These are phyloP conservation scores for Macrosiphum euphorbiae DNA, from an alignment of 2,888 invertebrate species.

Conservation along the genomic window DNA sequence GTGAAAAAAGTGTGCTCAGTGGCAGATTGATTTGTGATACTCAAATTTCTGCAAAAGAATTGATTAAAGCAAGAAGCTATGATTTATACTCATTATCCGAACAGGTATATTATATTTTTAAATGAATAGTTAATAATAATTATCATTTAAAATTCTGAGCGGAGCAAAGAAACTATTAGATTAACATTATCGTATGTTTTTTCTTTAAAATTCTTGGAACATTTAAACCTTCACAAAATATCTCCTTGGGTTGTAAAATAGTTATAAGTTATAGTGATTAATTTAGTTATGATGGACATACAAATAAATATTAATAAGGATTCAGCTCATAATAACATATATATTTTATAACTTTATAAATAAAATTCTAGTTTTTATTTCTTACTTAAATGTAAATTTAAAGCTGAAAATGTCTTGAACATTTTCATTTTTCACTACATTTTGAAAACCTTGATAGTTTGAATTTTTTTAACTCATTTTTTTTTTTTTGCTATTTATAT, in stretches of 20 bases:
- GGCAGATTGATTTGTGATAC: constrained; percentile 94
- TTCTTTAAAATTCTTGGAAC: not conserved
- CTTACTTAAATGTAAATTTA: no score
- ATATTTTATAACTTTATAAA: not conserved
- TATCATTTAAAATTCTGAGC: not conserved
- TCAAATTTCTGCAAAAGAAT: constrained; percentile 91
- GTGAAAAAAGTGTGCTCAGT: constrained; percentile 71
- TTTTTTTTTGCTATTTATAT: not conserved
- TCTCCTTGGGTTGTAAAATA: not conserved
- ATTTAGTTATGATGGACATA: not conserved
- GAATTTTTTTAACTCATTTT: not conserved
- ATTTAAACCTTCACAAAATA: not conserved
- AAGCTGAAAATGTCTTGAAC: no score
- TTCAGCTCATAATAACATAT: not conserved
- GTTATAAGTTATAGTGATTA: not conserved
- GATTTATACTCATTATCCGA: constrained; percentile 87
- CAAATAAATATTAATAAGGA: not conserved
- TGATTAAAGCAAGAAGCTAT: constrained; percentile 91
- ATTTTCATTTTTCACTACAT: not conserved
- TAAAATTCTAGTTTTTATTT: no score
- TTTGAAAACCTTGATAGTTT: not conserved
- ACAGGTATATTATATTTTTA: constrained; percentile 70
- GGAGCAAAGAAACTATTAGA: not conserved
- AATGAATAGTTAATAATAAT: not conserved
- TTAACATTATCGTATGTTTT: not conserved